These are phyloP conservation scores for Mellilla xanthometata DNA, from an alignment of 2,888 invertebrate species.

Conservation along the genomic window DNA sequence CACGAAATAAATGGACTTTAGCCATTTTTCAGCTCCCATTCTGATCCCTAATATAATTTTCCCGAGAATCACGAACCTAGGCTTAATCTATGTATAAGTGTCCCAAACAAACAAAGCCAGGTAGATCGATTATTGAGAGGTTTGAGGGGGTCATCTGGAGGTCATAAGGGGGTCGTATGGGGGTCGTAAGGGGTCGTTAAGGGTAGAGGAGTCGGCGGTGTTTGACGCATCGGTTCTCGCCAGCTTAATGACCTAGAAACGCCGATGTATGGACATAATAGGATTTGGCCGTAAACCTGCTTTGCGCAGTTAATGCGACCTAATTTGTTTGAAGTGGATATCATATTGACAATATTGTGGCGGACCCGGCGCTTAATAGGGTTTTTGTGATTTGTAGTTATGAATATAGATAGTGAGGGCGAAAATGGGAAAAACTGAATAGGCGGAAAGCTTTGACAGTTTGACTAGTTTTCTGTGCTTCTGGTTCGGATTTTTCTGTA, in stretches of 20 bases:
- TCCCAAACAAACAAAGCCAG: slow-evolving; percentile 47
- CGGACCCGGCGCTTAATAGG: background rate
- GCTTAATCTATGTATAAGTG: slow-evolving; percentile 25
- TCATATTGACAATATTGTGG: slow-evolving; percentile 11
- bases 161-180: slow-evolving; percentile 6
- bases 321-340: slow-evolving; percentile 25
- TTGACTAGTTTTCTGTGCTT: too few relatives aligned
- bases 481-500: too few relatives aligned
- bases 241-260: slow-evolving; percentile 39
- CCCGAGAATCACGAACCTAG: slow-evolving; percentile 19
- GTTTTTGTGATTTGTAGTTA: background rate
- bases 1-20: too few relatives aligned
- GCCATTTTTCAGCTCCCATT: too few relatives aligned
- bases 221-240: slow-evolving; percentile 26
- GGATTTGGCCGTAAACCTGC: slow-evolving; percentile 25
- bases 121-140: slow-evolving; percentile 42
- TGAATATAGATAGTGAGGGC: too few relatives aligned
- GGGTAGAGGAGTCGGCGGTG: slow-evolving; percentile 26
- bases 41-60: background rate
- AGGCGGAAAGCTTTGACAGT: too few relatives aligned
- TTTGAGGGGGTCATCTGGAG: slow-evolving; percentile 15
- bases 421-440: too few relatives aligned
- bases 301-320: slow-evolving; percentile 18
- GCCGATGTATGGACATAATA: slow-evolving; percentile 34
- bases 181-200: slow-evolving; percentile 17